A percentile compares a stretch with the other conserved stretches of the same genome.
Evolutionary conservation across 2,797 vertebrate species (phyloP).

Genomic region (Mionectes olivaceus): DNA sequence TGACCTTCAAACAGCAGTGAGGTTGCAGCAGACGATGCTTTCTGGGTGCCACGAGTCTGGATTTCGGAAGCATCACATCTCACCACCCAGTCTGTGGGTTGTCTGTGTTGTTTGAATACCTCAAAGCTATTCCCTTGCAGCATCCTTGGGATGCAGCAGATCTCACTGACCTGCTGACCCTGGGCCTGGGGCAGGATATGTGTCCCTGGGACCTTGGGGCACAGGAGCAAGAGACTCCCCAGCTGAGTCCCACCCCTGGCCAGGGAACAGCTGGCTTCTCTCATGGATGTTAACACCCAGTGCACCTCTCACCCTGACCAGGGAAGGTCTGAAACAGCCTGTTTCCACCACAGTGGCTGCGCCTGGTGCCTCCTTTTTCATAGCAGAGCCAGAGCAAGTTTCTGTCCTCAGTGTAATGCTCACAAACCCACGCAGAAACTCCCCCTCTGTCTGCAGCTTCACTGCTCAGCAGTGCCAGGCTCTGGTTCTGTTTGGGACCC

Average conservation of each 20-base stretch:
- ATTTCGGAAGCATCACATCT: not conserved
- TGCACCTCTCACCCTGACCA: not conserved
- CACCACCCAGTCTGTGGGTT: not conserved
- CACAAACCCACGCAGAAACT: not conserved
- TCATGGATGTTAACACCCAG: not conserved
- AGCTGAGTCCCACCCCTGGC: not conserved
- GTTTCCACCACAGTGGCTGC: not conserved
- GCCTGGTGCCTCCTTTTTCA: not conserved
- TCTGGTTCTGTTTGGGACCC: not conserved
- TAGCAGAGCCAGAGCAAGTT: rapidly evolving
- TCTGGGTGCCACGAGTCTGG: not conserved
- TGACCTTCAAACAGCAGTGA: not conserved
- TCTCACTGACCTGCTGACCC: not conserved
- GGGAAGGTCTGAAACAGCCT: not conserved
- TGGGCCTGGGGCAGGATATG: not conserved
- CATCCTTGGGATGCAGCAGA: not conserved
- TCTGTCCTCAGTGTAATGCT: not conserved
- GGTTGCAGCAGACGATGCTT: not conserved
- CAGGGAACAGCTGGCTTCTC: not conserved
- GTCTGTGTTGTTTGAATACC: not conserved
- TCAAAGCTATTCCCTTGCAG: not conserved
- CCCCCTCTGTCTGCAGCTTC: not conserved
- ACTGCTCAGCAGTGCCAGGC: not conserved
- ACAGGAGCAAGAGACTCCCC: not conserved
- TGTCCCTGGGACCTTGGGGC: not conserved